Percentiles rank a stretch among this genome's conserved stretches.
Evolutionary conservation across 2,113 vertebrate species (phyloP).

Genomic region (Alaudala cheleensis): DNA sequence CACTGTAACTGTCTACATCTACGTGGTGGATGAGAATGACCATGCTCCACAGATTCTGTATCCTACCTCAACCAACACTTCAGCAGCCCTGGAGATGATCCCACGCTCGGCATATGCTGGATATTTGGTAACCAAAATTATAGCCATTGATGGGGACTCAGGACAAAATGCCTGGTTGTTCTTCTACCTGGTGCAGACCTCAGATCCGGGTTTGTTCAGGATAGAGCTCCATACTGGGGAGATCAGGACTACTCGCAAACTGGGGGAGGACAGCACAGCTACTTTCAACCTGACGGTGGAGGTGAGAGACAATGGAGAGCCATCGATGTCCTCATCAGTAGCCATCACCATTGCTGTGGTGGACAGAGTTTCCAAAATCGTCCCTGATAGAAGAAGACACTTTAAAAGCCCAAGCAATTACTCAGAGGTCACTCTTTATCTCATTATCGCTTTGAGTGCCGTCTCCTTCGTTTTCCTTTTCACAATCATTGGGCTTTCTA

Average conservation of each 20-base stretch:
- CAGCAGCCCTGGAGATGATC: constrained; percentile 84
- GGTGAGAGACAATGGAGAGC: constrained; percentile 87
- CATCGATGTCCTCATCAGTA: constrained; percentile 85
- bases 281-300: constrained; percentile 85
- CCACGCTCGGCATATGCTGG: constrained; percentile 85
- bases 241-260: constrained; percentile 89
- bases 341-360: constrained; percentile 85
- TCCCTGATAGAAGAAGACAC: constrained; percentile 87
- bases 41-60: constrained; percentile 88
- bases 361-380: constrained; percentile 87
- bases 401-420: constrained; percentile 82
- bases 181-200: constrained; percentile 81
- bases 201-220: constrained; percentile 88
- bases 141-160: constrained; percentile 90
- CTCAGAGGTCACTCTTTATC: constrained; percentile 91
- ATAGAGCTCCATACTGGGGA: constrained; percentile 92
- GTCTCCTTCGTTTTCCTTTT: constrained; percentile 94
- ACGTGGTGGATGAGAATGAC: constrained; percentile 91
- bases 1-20: constrained; percentile 87
- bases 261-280: constrained; percentile 85
- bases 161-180: constrained; percentile 94
- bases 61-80: constrained; percentile 85
- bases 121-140: constrained; percentile 88
- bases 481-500: constrained; percentile 86
- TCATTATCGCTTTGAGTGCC: constrained; percentile 92